These are phyloP conservation scores for Dryobotodes eremita DNA, from an alignment of 2,888 invertebrate genomes.

Conservation along the genomic window DNA sequence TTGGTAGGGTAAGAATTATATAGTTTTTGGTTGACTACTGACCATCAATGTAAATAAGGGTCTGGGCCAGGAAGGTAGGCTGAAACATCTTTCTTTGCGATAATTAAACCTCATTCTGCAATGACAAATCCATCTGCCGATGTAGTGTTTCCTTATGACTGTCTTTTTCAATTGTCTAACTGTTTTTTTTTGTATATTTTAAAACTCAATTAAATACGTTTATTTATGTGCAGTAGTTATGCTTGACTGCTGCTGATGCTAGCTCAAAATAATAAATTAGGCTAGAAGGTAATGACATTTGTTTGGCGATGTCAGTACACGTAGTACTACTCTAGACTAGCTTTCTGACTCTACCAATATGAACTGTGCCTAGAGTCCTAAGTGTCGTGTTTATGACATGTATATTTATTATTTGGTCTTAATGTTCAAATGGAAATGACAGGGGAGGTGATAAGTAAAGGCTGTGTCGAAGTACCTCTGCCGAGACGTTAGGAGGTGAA, in stretches of 20 bases:
- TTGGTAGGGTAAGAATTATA: background rate
- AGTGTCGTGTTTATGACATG: conserved; percentile 31
- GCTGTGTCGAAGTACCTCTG: conserved; percentile 31
- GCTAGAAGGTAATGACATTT: background rate
- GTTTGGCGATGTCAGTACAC: background rate
- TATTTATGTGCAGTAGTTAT: background rate
- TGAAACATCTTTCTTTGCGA: background rate
- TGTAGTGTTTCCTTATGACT: background rate
- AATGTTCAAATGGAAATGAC: conserved; percentile 42
- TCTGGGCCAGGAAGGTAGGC: background rate
- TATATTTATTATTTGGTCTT: conserved; percentile 44
- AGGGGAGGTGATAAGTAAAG: conserved; percentile 28
- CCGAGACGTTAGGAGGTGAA: background rate
- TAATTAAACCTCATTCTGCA: background rate
- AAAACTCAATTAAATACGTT: background rate
- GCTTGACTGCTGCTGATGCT: background rate
- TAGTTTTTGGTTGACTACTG: background rate
- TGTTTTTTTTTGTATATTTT: too few relatives aligned
- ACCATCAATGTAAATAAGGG: background rate
- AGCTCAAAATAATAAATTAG: background rate
- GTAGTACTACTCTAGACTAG: background rate
- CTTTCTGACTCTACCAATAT: background rate
- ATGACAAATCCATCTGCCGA: background rate
- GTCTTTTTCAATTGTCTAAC: background rate
- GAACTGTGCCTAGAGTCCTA: conserved; percentile 10